Conservation (phyloP, 2,888 invertebrate species). For the Leptinotarsa haldemani region DNA sequence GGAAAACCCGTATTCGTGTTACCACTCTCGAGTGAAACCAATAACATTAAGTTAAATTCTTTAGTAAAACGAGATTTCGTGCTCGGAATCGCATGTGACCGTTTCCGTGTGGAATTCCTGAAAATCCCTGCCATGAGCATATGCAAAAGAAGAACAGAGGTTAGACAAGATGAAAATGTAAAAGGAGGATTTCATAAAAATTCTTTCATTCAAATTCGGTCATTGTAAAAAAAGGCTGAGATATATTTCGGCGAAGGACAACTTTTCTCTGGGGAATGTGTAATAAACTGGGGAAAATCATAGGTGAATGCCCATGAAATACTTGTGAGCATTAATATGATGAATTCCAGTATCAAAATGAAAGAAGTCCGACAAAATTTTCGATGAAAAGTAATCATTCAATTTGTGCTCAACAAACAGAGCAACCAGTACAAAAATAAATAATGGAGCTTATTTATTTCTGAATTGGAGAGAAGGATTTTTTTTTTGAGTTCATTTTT, state of each 20-base stretch:
- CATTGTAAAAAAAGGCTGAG: not conserved
- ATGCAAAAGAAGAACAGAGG: not conserved
- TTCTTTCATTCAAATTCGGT: not conserved
- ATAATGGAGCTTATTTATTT: too few relatives aligned
- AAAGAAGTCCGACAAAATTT: too few relatives aligned
- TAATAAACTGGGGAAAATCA: not conserved
- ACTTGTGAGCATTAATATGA: not conserved
- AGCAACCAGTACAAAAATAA: too few relatives aligned
- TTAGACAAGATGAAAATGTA: slow-evolving; percentile 1
- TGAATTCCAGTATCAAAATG: too few relatives aligned
- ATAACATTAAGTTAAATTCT: slow-evolving; percentile 7
- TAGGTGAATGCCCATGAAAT: not conserved
- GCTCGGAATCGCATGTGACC: not conserved
- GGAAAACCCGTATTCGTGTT: not conserved
- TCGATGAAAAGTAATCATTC: too few relatives aligned
- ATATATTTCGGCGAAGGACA: not conserved
- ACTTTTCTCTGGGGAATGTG: slow-evolving; percentile 5
- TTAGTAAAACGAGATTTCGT: slow-evolving; percentile 10
- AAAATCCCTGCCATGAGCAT: not conserved
- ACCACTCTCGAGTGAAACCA: slow-evolving; percentile 1
- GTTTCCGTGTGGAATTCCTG: not conserved
- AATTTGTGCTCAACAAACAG: too few relatives aligned
- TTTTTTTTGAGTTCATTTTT: too few relatives aligned
- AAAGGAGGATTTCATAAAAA: slow-evolving; percentile 7
- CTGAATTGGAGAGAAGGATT: too few relatives aligned